Conservation (phyloP, 2,113 vertebrate species). For the Oreochromis niloticus region DNA sequence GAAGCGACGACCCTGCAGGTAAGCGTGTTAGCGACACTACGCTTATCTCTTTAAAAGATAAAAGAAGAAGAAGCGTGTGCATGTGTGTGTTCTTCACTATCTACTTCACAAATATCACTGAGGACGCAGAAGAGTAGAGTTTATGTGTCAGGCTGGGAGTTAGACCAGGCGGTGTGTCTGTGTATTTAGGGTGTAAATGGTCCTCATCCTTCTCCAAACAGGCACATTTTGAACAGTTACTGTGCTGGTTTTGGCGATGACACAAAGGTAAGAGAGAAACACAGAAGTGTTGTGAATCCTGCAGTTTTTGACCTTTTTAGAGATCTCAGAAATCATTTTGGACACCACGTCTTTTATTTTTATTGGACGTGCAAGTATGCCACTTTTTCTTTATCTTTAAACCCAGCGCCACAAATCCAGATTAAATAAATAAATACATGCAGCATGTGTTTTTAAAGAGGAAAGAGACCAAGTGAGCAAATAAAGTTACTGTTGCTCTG, state of each 20-base stretch:
- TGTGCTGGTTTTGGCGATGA: neutral
- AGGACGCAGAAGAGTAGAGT: neutral
- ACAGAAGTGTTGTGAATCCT: neutral
- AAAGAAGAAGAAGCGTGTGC: neutral
- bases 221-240: neutral
- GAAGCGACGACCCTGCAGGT: neutral
- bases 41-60: neutral
- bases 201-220: neutral
- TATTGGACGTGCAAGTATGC: neutral
- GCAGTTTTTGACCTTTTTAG: neutral
- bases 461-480: neutral
- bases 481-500: neutral
- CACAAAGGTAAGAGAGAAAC: neutral
- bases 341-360: fast-evolving
- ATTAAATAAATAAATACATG: neutral
- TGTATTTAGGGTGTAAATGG: neutral
- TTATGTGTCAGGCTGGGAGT: neutral
- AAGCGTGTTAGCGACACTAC: neutral
- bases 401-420: neutral
- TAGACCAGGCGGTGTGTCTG: neutral
- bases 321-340: neutral
- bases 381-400: neutral
- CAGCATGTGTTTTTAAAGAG: neutral
- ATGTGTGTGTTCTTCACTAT: neutral
- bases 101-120: neutral